Evolutionary conservation across 1,140 invertebrate genomes (phyloP).

Genomic region (Plodia interpunctella): DNA sequence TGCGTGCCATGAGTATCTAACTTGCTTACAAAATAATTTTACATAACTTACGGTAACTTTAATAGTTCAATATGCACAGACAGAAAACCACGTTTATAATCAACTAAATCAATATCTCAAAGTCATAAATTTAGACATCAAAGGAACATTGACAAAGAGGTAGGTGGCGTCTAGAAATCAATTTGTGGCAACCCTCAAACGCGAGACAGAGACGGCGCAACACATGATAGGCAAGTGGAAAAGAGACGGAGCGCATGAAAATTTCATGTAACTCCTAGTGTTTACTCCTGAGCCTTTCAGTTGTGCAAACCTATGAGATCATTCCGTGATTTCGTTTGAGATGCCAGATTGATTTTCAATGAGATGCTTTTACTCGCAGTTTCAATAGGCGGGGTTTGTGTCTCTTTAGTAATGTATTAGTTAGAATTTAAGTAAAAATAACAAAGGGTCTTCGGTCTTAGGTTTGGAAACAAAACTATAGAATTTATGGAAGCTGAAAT

Average conservation of each 20-base stretch:
- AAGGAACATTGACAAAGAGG: background rate
- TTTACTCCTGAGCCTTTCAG: constrained; percentile 1
- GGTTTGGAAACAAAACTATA: no score
- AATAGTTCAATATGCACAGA: no score
- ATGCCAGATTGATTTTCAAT: constrained; percentile 4
- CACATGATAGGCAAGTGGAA: background rate
- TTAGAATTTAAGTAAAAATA: background rate
- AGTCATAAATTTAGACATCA: background rate
- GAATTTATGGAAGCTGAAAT: no score
- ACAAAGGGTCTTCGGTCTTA: no score
- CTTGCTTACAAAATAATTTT: no score
- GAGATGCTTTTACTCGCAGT: background rate
- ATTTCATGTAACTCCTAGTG: constrained; percentile 4
- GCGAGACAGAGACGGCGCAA: background rate
- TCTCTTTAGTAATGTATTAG: background rate
- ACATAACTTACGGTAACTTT: no score
- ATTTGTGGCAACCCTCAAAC: constrained; percentile 1
- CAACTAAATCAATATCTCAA: background rate
- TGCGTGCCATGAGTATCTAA: no score
- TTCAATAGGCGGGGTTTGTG: background rate
- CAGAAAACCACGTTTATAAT: no score
- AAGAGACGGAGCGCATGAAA: background rate
- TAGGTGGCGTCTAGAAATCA: background rate
- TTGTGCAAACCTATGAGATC: background rate
- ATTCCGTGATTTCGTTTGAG: constrained; percentile 1